phyloP scores from a whole-genome alignment of 2,113 vertebrate genomes.

The Mesembrinibis cayennensis region DNA sequence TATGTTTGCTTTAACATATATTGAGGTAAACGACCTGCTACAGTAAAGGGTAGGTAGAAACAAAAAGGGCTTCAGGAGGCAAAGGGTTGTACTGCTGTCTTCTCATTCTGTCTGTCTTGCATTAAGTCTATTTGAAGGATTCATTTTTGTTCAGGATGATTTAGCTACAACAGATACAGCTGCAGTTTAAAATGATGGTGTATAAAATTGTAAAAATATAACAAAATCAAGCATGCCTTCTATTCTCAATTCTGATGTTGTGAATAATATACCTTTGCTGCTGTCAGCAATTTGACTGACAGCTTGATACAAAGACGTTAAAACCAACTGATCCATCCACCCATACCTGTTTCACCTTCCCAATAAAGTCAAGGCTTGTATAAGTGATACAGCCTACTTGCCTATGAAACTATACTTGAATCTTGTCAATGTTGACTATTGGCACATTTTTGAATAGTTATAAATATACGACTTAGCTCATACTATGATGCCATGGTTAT shows the following conservation, averaged over 20 bases:
- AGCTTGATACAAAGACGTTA: neutral
- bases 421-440: neutral
- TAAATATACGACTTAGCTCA: neutral
- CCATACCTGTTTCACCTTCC: neutral
- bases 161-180: rapidly evolving
- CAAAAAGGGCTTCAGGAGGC: neutral
- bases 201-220: neutral
- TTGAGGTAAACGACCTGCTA: neutral
- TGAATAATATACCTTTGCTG: neutral
- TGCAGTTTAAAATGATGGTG: neutral
- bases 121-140: neutral
- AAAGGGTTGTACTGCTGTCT: neutral
- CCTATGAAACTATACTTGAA: neutral
- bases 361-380: neutral
- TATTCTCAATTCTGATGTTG: neutral
- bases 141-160: neutral
- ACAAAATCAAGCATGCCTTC: neutral
- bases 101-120: neutral
- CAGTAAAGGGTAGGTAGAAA: neutral
- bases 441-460: neutral
- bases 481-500: neutral
- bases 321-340: neutral
- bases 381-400: neutral
- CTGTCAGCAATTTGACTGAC: neutral
- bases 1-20: neutral